These are phyloP conservation scores for Nomia melanderi DNA, from an alignment of 1,140 invertebrate genomes.

Conservation along the genomic window DNA sequence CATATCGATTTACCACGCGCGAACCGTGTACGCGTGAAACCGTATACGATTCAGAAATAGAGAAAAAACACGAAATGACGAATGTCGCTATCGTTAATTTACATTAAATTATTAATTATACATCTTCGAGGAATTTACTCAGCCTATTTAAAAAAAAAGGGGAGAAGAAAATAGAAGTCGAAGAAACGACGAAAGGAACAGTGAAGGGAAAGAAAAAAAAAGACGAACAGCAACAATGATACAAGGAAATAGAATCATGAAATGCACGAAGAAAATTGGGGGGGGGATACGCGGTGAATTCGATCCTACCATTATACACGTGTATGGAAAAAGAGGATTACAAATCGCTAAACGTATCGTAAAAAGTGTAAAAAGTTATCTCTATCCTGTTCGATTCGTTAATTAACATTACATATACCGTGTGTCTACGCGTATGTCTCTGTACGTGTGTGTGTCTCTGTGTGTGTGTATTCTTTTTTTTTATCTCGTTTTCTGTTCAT, in stretches of 20 bases:
- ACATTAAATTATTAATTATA: slow-evolving; percentile 62
- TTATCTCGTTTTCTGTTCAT: neutral
- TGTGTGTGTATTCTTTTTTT: neutral
- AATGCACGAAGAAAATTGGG: slow-evolving; percentile 21
- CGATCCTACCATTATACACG: neutral
- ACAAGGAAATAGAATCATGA: slow-evolving; percentile 5
- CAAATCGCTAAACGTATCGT: slow-evolving; percentile 18
- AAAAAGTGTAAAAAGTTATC: slow-evolving; percentile 33
- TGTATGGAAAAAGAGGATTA: neutral
- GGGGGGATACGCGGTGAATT: neutral
- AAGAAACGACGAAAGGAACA: slow-evolving; percentile 1
- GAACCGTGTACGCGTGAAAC: slow-evolving; percentile 24
- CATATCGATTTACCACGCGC: slow-evolving; percentile 53
- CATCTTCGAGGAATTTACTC: slow-evolving; percentile 35
- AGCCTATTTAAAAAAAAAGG: slow-evolving; percentile 17
- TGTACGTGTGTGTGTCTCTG: too few species aligned
- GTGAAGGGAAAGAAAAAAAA: slow-evolving; percentile 37
- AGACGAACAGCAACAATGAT: neutral
- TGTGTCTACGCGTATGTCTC: too few species aligned
- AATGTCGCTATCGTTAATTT: slow-evolving; percentile 38
- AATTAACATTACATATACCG: too few species aligned
- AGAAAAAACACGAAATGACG: too few species aligned
- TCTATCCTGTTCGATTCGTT: slow-evolving; percentile 10
- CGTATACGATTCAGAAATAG: slow-evolving; percentile 33
- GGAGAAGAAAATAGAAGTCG: slow-evolving; percentile 23